phyloP scores from a whole-genome alignment of 2,888 invertebrate species.

The Morpho achilles region DNA sequence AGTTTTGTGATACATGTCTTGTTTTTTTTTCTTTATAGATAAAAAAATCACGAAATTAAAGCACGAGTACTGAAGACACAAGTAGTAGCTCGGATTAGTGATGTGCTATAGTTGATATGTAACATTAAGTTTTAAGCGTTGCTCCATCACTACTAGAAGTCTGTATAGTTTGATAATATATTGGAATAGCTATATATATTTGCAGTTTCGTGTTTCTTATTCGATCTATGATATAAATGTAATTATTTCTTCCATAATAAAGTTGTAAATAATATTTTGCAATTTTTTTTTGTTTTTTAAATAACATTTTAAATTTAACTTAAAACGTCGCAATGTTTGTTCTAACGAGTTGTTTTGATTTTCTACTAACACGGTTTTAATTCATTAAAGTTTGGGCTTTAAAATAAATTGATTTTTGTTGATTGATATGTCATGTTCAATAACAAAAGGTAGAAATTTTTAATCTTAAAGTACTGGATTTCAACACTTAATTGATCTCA shows the following conservation, averaged over 20 bases:
- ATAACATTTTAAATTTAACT: too few species aligned
- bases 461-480: too few species aligned
- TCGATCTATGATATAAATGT: neutral
- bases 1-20: slow-evolving; percentile 32
- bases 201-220: neutral
- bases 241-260: too few species aligned
- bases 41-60: slow-evolving; percentile 73
- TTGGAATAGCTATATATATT: slow-evolving; percentile 1
- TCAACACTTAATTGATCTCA: neutral
- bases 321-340: neutral
- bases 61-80: slow-evolving; percentile 71
- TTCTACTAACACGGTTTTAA: slow-evolving; percentile 17
- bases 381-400: neutral
- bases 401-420: neutral
- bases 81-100: slow-evolving; percentile 70
- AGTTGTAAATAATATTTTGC: too few species aligned
- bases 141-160: slow-evolving; percentile 8
- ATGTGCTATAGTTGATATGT: slow-evolving; percentile 52
- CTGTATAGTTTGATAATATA: slow-evolving; percentile 26
- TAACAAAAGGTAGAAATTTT: too few species aligned
- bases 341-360: slow-evolving; percentile 9
- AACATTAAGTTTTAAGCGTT: slow-evolving; percentile 49
- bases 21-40: slow-evolving; percentile 64
- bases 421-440: too few species aligned
- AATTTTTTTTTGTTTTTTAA: too few species aligned